A percentile compares a stretch with the other conserved stretches of the same genome.
Conservation (phyloP, 2,113 vertebrate genomes). For the Pandion haliaetus region DNA sequence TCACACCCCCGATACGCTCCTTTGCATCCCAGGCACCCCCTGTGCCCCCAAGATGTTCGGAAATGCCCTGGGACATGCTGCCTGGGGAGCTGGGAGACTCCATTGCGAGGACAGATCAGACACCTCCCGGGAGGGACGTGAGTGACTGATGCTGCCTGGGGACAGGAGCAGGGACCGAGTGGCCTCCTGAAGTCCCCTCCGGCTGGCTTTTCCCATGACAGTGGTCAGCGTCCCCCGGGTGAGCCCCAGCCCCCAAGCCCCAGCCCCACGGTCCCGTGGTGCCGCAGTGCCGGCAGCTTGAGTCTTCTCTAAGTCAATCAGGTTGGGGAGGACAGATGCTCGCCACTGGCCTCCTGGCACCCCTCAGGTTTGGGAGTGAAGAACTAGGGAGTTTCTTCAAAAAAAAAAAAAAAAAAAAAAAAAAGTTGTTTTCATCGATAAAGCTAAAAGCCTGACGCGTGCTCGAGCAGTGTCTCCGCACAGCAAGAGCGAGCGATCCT, state of each 20-base stretch:
- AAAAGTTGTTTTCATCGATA: neutral
- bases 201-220: accelerated
- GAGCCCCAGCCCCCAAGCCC: neutral
- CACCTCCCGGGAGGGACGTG: accelerated
- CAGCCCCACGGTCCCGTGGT: too few relatives aligned
- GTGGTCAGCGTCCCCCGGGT: neutral
- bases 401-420: too few relatives aligned
- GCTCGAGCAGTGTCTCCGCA: neutral
- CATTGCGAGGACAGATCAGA: neutral
- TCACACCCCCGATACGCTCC: too few relatives aligned
- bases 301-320: too few relatives aligned
- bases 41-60: accelerated
- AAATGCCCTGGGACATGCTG: neutral
- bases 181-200: neutral
- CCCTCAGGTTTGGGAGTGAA: neutral
- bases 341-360: neutral
- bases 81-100: neutral
- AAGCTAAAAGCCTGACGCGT: neutral
- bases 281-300: neutral
- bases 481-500: neutral
- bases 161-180: neutral
- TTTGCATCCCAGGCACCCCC: neutral
- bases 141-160: neutral
- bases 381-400: neutral
- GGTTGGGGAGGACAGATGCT: neutral